These are phyloP conservation scores for Heptranchias perlo DNA, from an alignment of 2,113 vertebrate genomes.

Conservation along the genomic window DNA sequence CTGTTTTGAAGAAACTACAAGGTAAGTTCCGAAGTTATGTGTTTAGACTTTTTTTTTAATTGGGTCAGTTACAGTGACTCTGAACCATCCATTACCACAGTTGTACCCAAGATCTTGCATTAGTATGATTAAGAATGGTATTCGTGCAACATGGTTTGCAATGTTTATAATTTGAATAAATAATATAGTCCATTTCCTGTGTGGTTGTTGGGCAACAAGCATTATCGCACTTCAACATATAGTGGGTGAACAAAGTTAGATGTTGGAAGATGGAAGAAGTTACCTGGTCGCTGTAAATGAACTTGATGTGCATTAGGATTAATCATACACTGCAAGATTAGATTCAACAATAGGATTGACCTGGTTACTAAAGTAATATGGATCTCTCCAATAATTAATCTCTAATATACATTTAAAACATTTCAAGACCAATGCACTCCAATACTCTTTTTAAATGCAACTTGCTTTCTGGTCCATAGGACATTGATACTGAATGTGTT, in stretches of 20 bases:
- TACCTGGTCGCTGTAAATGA: no score
- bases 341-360: no score
- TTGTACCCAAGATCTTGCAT: not conserved
- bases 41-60: not conserved
- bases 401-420: not conserved
- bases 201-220: not conserved
- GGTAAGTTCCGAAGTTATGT: conserved; percentile 59
- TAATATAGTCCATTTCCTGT: not conserved
- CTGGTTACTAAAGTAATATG: no score
- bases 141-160: not conserved
- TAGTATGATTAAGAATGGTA: not conserved
- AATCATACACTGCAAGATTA: no score
- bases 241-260: no score
- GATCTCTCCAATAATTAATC: not conserved
- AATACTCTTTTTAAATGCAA: not conserved
- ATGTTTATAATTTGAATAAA: not conserved
- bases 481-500: not conserved
- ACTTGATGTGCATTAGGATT: no score
- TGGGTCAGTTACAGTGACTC: not conserved
- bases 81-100: not conserved
- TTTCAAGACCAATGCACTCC: not conserved
- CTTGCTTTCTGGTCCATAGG: not conserved
- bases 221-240: not conserved
- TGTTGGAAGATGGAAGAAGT: no score
- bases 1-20: conserved; percentile 96